A percentile compares a stretch with the other conserved stretches of the same genome.
Conservation (phyloP, 2,113 vertebrate species). For the Pardalotus punctatus region DNA sequence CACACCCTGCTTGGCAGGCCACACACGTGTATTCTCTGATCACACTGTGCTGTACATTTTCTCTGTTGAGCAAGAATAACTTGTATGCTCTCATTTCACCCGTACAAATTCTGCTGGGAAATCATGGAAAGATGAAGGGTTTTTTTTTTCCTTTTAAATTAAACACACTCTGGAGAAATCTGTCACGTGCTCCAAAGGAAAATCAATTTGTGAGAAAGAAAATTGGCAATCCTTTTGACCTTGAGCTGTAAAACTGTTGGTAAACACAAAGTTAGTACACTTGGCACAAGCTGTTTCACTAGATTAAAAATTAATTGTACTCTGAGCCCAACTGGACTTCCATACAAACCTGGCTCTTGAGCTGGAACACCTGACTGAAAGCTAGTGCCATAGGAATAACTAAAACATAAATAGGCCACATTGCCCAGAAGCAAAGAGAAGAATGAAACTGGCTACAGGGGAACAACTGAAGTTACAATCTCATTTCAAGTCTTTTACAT, state of each 20-base stretch:
- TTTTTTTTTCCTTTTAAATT: not conserved
- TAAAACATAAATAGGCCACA: not conserved
- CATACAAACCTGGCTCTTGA: conserved; percentile 4
- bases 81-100: not conserved
- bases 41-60: not conserved
- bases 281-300: not conserved
- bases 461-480: not conserved
- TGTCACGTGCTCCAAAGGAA: not conserved
- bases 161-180: not conserved
- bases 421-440: not conserved
- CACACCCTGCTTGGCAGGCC: not conserved
- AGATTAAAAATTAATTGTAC: not conserved
- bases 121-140: not conserved
- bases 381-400: not conserved
- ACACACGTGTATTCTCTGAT: not conserved
- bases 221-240: not conserved
- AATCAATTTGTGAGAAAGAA: conserved; percentile 34
- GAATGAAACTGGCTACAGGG: not conserved
- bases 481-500: not conserved
- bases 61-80: not conserved
- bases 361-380: conserved; percentile 30
- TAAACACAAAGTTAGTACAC: not conserved
- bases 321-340: not conserved
- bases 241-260: conserved; percentile 34
- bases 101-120: not conserved